Evolutionary conservation across 1,140 invertebrate species (phyloP).

Genomic region (Lineus longissimus): DNA sequence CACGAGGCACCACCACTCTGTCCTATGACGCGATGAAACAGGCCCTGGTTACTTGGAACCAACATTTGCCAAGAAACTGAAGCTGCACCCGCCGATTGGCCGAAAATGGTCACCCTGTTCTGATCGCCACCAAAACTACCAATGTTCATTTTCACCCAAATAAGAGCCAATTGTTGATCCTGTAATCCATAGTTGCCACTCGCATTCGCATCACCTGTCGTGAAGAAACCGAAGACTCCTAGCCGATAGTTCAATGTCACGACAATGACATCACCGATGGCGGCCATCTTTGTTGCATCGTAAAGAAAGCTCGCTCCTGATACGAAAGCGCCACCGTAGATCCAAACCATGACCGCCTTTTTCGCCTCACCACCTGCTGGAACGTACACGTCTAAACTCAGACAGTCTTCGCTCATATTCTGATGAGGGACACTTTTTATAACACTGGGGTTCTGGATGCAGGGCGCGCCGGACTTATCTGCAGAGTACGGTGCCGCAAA

Average conservation of each 20-base stretch:
- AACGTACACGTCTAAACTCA: not conserved
- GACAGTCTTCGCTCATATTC: not conserved
- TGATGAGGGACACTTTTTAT: too few relatives aligned
- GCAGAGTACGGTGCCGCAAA: too few relatives aligned
- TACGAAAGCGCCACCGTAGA: not conserved
- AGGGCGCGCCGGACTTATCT: too few relatives aligned
- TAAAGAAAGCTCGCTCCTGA: not conserved
- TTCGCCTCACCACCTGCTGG: not conserved
- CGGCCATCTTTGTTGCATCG: not conserved
- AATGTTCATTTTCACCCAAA: constrained; percentile 36
- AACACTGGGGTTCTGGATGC: too few relatives aligned
- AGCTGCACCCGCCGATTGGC: constrained; percentile 66
- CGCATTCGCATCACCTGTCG: not conserved
- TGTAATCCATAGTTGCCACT: not conserved
- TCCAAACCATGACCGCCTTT: not conserved
- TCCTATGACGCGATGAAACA: constrained; percentile 38
- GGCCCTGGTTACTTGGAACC: too few relatives aligned
- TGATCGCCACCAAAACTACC: constrained; percentile 52
- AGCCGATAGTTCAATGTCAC: not conserved
- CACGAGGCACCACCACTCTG: constrained; percentile 20
- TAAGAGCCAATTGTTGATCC: not conserved
- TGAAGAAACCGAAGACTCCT: not conserved
- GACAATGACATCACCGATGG: not conserved
- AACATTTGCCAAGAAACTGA: constrained; percentile 30
- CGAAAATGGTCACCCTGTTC: constrained; percentile 66